A percentile compares a stretch with the other conserved stretches of the same genome.
Evolutionary conservation across 1,140 invertebrate species (phyloP).

Genomic region (Aphelenchoides fujianensis): DNA sequence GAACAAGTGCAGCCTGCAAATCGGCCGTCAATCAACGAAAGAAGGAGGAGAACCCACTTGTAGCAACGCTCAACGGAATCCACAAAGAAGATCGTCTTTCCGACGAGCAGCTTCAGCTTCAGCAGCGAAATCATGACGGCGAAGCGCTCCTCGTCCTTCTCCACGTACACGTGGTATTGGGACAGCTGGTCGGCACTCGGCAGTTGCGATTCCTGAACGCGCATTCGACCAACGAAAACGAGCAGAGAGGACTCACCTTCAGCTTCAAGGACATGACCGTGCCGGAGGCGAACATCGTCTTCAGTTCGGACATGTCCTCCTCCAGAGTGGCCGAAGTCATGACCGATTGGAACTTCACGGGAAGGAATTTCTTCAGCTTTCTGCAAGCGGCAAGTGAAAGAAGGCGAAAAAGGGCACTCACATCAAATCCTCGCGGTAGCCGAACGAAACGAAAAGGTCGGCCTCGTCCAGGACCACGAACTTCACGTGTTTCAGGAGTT

Average conservation of each 20-base stretch:
- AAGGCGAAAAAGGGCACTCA: conserved; percentile 68
- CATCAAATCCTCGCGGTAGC: conserved; percentile 89
- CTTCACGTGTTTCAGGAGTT: conserved; percentile 70
- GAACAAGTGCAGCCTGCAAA: conserved; percentile 81
- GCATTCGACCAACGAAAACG: too few species aligned
- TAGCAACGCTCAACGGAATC: conserved; percentile 83
- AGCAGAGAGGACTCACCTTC: conserved; percentile 56
- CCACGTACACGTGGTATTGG: conserved; percentile 69
- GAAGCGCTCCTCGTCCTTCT: conserved; percentile 87
- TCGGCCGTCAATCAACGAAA: too few species aligned
- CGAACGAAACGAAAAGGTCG: conserved; percentile 94
- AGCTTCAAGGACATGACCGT: conserved; percentile 70
- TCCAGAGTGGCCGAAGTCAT: conserved; percentile 92
- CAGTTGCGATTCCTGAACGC: conserved; percentile 88
- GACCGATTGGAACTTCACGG: conserved; percentile 81
- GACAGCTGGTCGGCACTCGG: conserved; percentile 78
- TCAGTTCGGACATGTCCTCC: conserved; percentile 83
- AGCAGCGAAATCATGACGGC: conserved; percentile 86
- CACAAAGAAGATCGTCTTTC: conserved; percentile 95
- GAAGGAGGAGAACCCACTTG: conserved; percentile 68
- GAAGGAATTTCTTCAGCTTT: conserved; percentile 66
- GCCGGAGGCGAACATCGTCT: conserved; percentile 86
- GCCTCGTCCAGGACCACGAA: conserved; percentile 93
- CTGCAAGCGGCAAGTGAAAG: conserved; percentile 38
- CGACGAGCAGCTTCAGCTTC: conserved; percentile 86